Conservation (phyloP, 2,888 invertebrate species). For the Microctonus aethiopoides region DNA sequence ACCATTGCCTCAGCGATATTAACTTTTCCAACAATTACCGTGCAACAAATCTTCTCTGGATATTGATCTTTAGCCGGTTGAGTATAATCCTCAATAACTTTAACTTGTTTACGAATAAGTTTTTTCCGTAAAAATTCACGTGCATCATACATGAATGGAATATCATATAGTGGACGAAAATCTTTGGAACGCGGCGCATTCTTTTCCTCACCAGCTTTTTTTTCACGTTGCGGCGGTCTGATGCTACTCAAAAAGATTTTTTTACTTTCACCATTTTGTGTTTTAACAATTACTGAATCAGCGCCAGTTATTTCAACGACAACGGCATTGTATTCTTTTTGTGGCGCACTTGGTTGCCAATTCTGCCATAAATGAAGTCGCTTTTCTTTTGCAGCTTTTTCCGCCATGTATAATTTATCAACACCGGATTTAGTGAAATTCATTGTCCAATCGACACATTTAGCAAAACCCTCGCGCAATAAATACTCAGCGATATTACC, state of each 20-base stretch:
- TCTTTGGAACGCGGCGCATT: slow-evolving; percentile 77
- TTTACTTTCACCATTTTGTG: slow-evolving; percentile 80
- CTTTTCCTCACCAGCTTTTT: slow-evolving; percentile 73
- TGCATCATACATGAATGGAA: slow-evolving; percentile 99
- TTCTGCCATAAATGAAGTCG: slow-evolving; percentile 91
- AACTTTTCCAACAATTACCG: slow-evolving; percentile 85
- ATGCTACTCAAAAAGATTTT: slow-evolving; percentile 97
- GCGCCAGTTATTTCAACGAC: slow-evolving; percentile 94
- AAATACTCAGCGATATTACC: slow-evolving; percentile 94
- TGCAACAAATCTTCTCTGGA: slow-evolving; percentile 96
- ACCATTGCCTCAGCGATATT: slow-evolving; percentile 96
- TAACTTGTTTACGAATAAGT: slow-evolving; percentile 93
- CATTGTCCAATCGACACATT: slow-evolving; percentile 94
- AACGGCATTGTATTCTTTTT: slow-evolving; percentile 82
- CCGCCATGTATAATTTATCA: slow-evolving; percentile 85
- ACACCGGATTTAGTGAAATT: slow-evolving; percentile 83
- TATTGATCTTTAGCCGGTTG: slow-evolving; percentile 94
- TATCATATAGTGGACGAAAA: slow-evolving; percentile 93
- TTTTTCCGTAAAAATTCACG: slow-evolving; percentile 96
- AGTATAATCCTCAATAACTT: slow-evolving; percentile 93
- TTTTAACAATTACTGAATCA: slow-evolving; percentile 90
- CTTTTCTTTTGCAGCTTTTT: slow-evolving; percentile 88
- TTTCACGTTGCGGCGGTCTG: slow-evolving; percentile 90
- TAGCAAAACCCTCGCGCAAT: slow-evolving; percentile 90
- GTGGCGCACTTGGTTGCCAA: slow-evolving; percentile 81